Percentiles rank a stretch among this genome's conserved stretches.
Evolutionary conservation across 1,140 invertebrate species (phyloP).

Genomic region (Pomacea maculata): DNA sequence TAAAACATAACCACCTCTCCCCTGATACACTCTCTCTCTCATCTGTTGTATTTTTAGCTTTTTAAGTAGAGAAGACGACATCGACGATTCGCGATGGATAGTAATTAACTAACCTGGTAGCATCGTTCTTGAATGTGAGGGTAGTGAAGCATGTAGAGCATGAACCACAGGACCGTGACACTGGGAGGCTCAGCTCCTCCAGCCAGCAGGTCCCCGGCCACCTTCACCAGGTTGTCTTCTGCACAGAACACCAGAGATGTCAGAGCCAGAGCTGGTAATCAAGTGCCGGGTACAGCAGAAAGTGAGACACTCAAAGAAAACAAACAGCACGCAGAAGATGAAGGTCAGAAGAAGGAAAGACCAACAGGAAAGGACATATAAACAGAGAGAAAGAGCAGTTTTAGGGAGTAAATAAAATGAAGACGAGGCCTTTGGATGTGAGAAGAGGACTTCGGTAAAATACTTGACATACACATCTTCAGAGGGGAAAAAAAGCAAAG

Average conservation of each 20-base stretch:
- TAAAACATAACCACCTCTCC: too few relatives aligned
- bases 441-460: too few relatives aligned
- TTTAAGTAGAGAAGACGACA: neutral
- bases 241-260: neutral
- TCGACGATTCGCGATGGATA: neutral
- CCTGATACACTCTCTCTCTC: too few relatives aligned
- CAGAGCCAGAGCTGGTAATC: neutral
- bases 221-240: conserved; percentile 27
- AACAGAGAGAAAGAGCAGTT: neutral
- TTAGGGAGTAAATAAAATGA: neutral
- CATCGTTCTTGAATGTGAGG: conserved; percentile 79
- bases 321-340: neutral
- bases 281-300: neutral
- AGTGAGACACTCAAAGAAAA: neutral
- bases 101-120: conserved; percentile 83
- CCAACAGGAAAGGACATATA: neutral
- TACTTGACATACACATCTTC: too few relatives aligned
- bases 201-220: conserved; percentile 80
- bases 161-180: conserved; percentile 85
- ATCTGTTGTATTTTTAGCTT: too few relatives aligned
- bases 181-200: conserved; percentile 90
- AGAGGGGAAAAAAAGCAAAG: too few relatives aligned
- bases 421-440: neutral
- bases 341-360: neutral
- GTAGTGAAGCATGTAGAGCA: conserved; percentile 82